phyloP scores from a whole-genome alignment of 2,888 invertebrate genomes.

The Aleiodes alternator region DNA sequence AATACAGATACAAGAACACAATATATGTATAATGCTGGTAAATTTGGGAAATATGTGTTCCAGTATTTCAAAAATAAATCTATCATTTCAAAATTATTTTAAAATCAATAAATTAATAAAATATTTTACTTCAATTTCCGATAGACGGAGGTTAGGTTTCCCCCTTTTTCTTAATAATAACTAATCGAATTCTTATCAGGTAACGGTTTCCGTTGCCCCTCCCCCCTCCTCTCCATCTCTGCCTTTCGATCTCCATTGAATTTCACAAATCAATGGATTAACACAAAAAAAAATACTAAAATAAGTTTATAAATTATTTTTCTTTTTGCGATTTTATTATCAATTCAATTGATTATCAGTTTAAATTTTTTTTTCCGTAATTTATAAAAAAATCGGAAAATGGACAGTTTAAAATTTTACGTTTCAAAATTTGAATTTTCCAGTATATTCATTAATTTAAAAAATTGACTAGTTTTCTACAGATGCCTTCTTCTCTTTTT shows the following conservation, averaged over 20 bases:
- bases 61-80: slow-evolving; percentile 53
- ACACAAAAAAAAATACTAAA: background rate
- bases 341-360: background rate
- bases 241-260: background rate
- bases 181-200: slow-evolving; percentile 39
- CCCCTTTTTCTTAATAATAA: slow-evolving; percentile 5
- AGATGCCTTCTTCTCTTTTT: background rate
- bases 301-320: background rate
- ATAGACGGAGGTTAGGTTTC: slow-evolving; percentile 31
- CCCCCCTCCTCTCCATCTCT: background rate
- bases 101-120: slow-evolving; percentile 21
- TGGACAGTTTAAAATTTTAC: too few species aligned
- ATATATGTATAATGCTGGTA: slow-evolving; percentile 52
- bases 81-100: slow-evolving; percentile 49
- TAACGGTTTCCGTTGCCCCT: slow-evolving; percentile 1
- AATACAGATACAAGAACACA: slow-evolving; percentile 50
- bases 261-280: background rate
- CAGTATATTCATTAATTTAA: slow-evolving; percentile 13
- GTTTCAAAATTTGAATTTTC: background rate
- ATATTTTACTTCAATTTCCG: slow-evolving; percentile 14
- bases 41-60: slow-evolving; percentile 52
- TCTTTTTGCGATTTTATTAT: background rate
- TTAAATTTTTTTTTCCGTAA: background rate
- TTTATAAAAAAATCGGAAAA: slow-evolving; percentile 13
- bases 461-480: slow-evolving; percentile 42